Evolutionary conservation across 2,113 vertebrate species (phyloP), one percentile per base, ranked within the genome.

Genomic region (Lonchura striata): DNA sequence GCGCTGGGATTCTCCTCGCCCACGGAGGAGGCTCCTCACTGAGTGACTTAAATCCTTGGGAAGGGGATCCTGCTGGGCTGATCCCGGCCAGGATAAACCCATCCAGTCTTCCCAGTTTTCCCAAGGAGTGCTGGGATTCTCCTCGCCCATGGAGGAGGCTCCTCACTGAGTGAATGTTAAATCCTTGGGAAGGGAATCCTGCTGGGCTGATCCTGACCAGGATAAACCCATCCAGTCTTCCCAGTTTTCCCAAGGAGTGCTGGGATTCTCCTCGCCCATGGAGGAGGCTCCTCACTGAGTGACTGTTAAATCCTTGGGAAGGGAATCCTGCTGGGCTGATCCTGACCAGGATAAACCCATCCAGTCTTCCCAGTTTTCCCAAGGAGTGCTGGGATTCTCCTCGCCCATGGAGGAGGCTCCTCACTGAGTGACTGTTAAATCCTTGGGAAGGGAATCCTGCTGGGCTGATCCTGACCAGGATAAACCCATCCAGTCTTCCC

Each of bases 321-420:
- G 9, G 18, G n/a, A 22, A 59, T 27, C 6, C 16, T 7, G 1
- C 10, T 5, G 27, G 44, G 37, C n/a, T n/a, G 11, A 6, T 11
- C 37, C 33, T 16, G 0, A 17, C 6, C 4, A 0, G 5, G 28
- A 49, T 0, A 4, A 42, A 77, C 8, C 13, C 13, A 0, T 28
- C 10, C 1, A 17, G 4, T 19, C 5, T 30, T 49, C 1, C 3
- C 44, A 12, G 21, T 33, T 52, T 24, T 46, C 90, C 66, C 11
- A 0, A 49, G n/a, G n/a, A n/a, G n/a, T n/a, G n/a, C n/a, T n/a
- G n/a, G n/a, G n/a, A n/a, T n/a, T n/a, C n/a, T n/a, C n/a, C n/a
- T n/a, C n/a, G n/a, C n/a, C n/a, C n/a, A n/a, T n/a, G n/a, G n/a
- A n/a, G 28, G 10, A 37, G 8, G 0, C 2, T 20, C 23, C 64